A percentile compares a stretch with the other conserved stretches of the same genome.
phyloP scores from a whole-genome alignment of 2,113 vertebrate species.

The Panthera leo region DNA sequence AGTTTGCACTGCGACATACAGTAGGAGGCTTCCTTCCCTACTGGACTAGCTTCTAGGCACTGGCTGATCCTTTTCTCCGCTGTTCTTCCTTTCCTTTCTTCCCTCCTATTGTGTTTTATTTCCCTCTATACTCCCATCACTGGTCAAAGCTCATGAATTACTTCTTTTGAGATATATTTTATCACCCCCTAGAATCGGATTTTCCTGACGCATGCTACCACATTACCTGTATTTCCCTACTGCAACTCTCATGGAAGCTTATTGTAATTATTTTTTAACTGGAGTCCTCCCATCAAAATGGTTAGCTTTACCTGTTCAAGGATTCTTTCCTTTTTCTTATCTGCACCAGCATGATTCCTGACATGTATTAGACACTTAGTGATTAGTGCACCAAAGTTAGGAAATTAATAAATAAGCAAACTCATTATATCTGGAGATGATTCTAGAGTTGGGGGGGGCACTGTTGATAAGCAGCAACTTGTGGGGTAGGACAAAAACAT shows the following conservation, averaged over 20 bases:
- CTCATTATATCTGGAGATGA: not conserved
- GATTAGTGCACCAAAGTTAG: not conserved
- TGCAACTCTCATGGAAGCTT: not conserved
- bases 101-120: not conserved
- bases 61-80: not conserved
- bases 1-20: fast-evolving
- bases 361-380: not conserved
- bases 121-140: not conserved
- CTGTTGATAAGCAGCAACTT: not conserved
- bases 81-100: not conserved
- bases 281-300: not conserved
- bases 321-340: not conserved
- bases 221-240: not conserved
- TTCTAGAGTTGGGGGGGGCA: not conserved
- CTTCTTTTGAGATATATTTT: not conserved
- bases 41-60: not conserved
- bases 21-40: not conserved
- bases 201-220: not conserved
- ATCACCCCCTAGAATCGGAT: not conserved
- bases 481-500: not conserved
- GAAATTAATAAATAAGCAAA: not conserved
- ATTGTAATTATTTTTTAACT: not conserved
- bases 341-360: not conserved
- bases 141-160: not conserved
- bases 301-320: not conserved